Evolutionary conservation across 1,140 invertebrate genomes (phyloP), one percentile per base, ranked within the genome.

Genomic region (Neotoxoptera formosana): DNA sequence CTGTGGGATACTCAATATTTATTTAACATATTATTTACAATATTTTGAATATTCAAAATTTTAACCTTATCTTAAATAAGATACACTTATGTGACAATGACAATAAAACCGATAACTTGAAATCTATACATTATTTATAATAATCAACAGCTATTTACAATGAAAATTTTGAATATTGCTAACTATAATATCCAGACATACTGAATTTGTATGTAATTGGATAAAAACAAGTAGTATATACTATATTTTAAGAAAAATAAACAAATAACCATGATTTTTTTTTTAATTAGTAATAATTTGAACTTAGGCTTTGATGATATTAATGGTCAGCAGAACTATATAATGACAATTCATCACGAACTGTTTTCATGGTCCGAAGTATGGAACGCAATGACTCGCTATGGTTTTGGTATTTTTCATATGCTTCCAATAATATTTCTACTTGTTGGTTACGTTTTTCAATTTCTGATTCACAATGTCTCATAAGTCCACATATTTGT

Each of bases 381-480:
- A 93, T 51, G 6, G 81, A 86, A 53, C 23, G 25, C 25, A 93
- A 34, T 56, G 91, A 36, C 17, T 83, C 25, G 21, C 30, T 84
- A 51, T 51, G 9, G 56, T 20, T 56, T 84, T 93, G 25, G 56
- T 93, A 93, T 36, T 83, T 93, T 51, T 93, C 81, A 56, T 93
- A 93, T 36, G 81, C 91, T 23, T 93, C 36, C 14, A 93, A 21
- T 30, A 93, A 86, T 93, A 93, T 93, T 93, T 53, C 84, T n/a
- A 93, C 11, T 93, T 93, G 91, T 41, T 83, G n/a, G 2, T 93
- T 53, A 53, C 91, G 81, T 86, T 56, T 51, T 93, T 93, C 81
- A 30, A 93, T 93, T 93, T 93, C 91, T 56, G 91, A 86, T 53
- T 93, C 81, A 56, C 91, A 93, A 8, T 41, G 41, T 93, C n/a